Evolutionary conservation across 2,797 vertebrate species (phyloP).

Genomic region (Myotis myotis): DNA sequence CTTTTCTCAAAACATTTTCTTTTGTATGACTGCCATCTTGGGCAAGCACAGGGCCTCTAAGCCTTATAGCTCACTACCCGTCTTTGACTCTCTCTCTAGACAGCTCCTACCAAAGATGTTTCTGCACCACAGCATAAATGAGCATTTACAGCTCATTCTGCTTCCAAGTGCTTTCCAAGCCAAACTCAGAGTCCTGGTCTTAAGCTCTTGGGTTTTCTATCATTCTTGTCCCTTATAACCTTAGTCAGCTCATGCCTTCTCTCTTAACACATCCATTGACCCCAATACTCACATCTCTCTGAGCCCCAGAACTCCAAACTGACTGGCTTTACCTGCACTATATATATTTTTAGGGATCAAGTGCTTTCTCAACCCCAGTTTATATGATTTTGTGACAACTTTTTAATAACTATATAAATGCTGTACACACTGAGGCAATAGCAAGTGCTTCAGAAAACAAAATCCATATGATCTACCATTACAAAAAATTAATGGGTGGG

Average conservation of each 20-base stretch:
- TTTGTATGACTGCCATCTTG: background rate
- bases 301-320: background rate
- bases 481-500: constrained; percentile 16
- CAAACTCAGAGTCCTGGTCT: background rate
- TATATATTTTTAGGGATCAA: background rate
- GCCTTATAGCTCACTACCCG: background rate
- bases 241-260: background rate
- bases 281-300: background rate
- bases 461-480: background rate
- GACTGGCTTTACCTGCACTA: background rate
- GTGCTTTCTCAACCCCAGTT: background rate
- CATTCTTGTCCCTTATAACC: background rate
- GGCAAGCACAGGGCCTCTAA: background rate
- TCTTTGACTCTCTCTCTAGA: background rate
- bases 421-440: background rate
- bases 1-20: background rate
- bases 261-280: background rate
- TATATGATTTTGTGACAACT: background rate
- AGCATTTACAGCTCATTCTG: background rate
- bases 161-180: constrained; percentile 34
- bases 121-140: background rate
- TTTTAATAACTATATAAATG: constrained; percentile 46
- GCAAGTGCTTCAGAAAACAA: constrained; percentile 30
- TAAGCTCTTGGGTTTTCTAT: background rate
- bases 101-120: background rate